Conservation (phyloP, 2,113 vertebrate genomes). For the Dipodomys merriami region DNA sequence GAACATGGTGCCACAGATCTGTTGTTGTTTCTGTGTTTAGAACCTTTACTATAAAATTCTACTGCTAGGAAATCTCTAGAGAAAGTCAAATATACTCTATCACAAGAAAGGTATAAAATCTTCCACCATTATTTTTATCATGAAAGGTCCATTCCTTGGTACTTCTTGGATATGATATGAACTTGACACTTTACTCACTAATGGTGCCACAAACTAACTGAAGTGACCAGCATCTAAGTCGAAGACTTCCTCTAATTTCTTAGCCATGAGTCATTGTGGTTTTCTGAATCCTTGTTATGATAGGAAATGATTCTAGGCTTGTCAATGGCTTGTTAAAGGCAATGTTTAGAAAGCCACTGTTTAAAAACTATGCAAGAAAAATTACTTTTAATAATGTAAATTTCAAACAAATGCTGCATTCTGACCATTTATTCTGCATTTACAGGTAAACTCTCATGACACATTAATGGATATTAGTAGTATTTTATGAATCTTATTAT, state of each 20-base stretch:
- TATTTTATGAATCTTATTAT: background rate
- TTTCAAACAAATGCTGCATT: conserved; percentile 44
- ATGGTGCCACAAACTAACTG: conserved; percentile 18
- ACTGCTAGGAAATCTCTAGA: background rate
- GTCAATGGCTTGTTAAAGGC: conserved; percentile 50
- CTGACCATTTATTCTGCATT: background rate
- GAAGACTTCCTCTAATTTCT: conserved; percentile 52
- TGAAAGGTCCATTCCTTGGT: conserved; percentile 18
- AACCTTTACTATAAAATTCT: conserved; percentile 51
- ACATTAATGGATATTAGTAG: conserved; percentile 18
- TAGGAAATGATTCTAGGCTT: conserved; percentile 38
- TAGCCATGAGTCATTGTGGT: conserved; percentile 25
- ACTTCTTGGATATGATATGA: background rate
- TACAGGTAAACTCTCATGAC: conserved; percentile 47
- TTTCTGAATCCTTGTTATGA: conserved; percentile 42
- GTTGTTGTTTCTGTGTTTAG: background rate
- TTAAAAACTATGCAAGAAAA: conserved; percentile 51
- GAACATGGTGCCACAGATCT: background rate
- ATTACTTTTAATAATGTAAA: conserved; percentile 60
- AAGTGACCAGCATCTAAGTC: conserved; percentile 23
- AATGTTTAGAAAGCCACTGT: conserved; percentile 29
- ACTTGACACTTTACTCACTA: conserved; percentile 29
- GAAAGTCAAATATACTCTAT: conserved; percentile 32
- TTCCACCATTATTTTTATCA: conserved; percentile 34
- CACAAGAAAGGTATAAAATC: conserved; percentile 16